Evolutionary conservation across 2,888 invertebrate species (phyloP).

Genomic region (Neocrepidodera transversa): DNA sequence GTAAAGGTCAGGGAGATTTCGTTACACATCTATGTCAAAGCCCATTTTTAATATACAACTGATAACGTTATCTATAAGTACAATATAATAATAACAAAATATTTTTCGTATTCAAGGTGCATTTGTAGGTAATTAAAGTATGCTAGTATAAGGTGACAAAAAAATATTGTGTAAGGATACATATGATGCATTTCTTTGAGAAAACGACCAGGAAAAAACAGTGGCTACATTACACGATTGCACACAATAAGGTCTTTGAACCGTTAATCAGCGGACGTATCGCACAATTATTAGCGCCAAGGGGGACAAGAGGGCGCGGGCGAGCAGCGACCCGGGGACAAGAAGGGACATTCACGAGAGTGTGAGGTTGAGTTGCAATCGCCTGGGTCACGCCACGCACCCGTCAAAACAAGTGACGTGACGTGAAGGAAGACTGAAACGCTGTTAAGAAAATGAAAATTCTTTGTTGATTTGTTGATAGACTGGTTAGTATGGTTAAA

Average conservation of each 20-base stretch:
- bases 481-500: too few species aligned
- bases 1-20: too few species aligned
- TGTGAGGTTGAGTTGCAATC: conserved; percentile 34
- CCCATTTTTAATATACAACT: too few species aligned
- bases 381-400: conserved; percentile 47
- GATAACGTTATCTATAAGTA: too few species aligned
- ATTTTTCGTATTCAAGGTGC: too few species aligned
- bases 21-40: too few species aligned
- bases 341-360: neutral
- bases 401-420: conserved; percentile 41
- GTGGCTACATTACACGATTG: conserved; percentile 2
- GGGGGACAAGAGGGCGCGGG: conserved; percentile 24
- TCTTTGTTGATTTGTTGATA: neutral
- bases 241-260: conserved; percentile 43
- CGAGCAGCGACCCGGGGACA: neutral
- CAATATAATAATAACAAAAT: too few species aligned
- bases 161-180: too few species aligned
- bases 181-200: too few species aligned
- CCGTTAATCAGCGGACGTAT: conserved; percentile 47
- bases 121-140: too few species aligned
- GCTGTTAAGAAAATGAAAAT: neutral
- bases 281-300: conserved; percentile 45
- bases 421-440: conserved; percentile 5
- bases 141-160: too few species aligned
- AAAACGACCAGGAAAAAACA: too few species aligned